Conservation (phyloP, 2,888 invertebrate species). For the Ichneumon xanthorius region DNA sequence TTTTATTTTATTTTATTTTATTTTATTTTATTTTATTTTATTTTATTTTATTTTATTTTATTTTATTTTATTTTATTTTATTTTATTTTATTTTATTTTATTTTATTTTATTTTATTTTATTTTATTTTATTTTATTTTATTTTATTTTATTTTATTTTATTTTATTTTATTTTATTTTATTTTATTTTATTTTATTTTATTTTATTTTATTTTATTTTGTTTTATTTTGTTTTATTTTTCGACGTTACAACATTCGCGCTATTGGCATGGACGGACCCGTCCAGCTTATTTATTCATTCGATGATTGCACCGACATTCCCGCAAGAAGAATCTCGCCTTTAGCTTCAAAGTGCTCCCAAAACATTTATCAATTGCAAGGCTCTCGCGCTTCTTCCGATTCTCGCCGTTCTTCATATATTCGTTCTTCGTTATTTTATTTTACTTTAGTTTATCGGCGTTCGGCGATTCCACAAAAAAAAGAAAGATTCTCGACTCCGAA, state of each 20-base stretch:
- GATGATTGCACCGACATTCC: neutral
- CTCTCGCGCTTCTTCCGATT: neutral
- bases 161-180: no score
- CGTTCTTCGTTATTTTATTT: neutral
- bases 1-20: no score
- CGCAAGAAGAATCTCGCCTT: neutral
- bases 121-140: no score
- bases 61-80: neutral
- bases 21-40: neutral
- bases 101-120: no score
- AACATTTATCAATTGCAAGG: neutral
- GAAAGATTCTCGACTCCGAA: neutral
- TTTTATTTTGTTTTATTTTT: no score
- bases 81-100: no score
- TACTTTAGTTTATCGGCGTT: constrained; percentile 33
- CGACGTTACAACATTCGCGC: no score
- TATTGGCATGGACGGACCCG: neutral
- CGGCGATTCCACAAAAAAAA: constrained; percentile 43
- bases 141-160: no score
- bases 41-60: neutral
- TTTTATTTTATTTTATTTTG: no score
- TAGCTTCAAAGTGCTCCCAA: neutral
- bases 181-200: no score
- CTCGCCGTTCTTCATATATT: no score
- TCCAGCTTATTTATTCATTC: constrained; percentile 2